phyloP scores from a whole-genome alignment of 2,113 vertebrate genomes.

The Prionailurus bengalensis region DNA sequence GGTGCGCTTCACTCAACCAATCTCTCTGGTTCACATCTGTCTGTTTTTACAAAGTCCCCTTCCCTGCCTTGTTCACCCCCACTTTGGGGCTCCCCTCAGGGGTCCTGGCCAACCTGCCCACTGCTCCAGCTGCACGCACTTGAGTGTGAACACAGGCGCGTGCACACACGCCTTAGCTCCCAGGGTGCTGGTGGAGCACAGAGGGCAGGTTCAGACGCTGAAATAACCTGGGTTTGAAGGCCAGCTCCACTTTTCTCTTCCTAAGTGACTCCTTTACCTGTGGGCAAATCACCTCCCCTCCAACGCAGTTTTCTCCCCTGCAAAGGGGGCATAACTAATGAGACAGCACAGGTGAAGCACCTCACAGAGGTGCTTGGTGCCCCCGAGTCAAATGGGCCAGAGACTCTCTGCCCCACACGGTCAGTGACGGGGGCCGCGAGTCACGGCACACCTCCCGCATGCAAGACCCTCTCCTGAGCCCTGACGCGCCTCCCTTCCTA shows the following conservation, averaged over 20 bases:
- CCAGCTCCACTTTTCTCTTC: not conserved
- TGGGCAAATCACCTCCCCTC: not conserved
- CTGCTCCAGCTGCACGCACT: not conserved
- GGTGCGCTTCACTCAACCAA: fast-evolving
- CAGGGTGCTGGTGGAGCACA: not conserved
- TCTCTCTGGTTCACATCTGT: not conserved
- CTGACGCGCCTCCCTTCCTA: fast-evolving
- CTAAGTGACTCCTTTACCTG: not conserved
- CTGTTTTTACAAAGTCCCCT: not conserved
- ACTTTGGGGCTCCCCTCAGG: not conserved
- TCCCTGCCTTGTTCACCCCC: not conserved
- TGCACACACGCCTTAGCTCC: not conserved
- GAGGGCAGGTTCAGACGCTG: not conserved
- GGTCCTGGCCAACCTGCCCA: not conserved
- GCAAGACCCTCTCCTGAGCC: not conserved
- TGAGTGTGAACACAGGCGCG: fast-evolving
- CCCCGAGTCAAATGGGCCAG: not conserved
- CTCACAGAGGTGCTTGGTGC: not conserved
- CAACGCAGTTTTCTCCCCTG: not conserved
- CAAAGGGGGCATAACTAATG: not conserved
- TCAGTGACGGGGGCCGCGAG: not conserved
- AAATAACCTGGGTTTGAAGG: not conserved
- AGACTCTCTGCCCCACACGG: not conserved
- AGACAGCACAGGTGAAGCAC: not conserved
- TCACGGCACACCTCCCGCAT: fast-evolving